phyloP scores from a whole-genome alignment of 1,140 invertebrate genomes.

The Magallana angulata region DNA sequence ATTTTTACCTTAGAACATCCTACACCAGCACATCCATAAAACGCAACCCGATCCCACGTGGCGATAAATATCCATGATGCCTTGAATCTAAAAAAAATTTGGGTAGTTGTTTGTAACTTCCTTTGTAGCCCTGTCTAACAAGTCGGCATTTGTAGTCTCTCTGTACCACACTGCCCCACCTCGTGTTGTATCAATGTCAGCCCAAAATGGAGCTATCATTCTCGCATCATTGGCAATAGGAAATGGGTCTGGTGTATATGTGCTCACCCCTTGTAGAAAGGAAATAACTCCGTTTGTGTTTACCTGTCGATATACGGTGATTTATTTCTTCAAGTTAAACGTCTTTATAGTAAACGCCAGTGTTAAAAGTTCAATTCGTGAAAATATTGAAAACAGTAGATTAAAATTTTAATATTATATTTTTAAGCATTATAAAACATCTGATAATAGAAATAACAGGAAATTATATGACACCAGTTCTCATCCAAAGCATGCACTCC shows the following conservation, averaged over 20 bases:
- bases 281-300: constrained; percentile 27
- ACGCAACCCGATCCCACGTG: constrained; percentile 68
- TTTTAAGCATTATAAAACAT: no score
- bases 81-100: constrained; percentile 52
- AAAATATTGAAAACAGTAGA: no score
- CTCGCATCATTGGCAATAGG: constrained; percentile 53
- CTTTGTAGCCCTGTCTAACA: constrained; percentile 56
- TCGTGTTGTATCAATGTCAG: constrained; percentile 62
- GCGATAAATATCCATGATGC: constrained; percentile 68
- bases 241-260: constrained; percentile 63
- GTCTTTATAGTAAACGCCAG: no score
- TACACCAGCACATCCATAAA: constrained; percentile 50
- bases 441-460: no score
- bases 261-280: not conserved
- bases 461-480: not conserved
- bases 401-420: no score
- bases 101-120: constrained; percentile 60
- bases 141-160: constrained; percentile 49
- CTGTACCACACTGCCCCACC: constrained; percentile 65
- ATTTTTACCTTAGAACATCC: not conserved
- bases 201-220: constrained; percentile 68
- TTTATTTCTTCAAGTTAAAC: not conserved
- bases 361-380: no score
- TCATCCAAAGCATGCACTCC: no score
- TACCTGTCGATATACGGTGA: not conserved